Base-by-base conservation (phyloP, 2,797 vertebrate species). In the Scomberomorus guttatus region DNA sequence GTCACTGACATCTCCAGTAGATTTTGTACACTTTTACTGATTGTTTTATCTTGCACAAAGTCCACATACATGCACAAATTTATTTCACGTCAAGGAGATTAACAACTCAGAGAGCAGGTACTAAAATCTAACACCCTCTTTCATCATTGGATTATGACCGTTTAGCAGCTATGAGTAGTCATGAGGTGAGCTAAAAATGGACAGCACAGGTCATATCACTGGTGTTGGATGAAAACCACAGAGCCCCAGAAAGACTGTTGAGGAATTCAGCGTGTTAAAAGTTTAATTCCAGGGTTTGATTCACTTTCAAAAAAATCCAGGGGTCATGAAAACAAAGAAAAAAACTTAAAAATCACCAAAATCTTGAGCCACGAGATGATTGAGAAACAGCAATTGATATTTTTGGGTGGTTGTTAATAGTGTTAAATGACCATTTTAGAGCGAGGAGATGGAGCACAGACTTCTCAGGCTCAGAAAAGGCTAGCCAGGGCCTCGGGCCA, bases 381-480 rank as follows among this genome's bases (percentile, higher is more conserved):
- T 54, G n/a, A 15, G 22, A 67, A 69, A 56, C 10, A 2, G 18
- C 27, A 17, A 8, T 42, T 58, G 27, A 64, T 57, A 60, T 56
- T 77, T 81, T 18, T 69, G 27, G 9, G 4, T 50, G 64, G 2
- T n/a, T 78, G 32, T 48, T 8, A 20, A 62, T 66, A 7, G 62
- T 42, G 46, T 64, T 64, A 29, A 14, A 6, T 37, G 24, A 57
- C 48, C 61, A 61, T 58, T 79, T 85, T 57, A 20, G 4, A 61
- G 50, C 17, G 3, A 27, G 55, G 59, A 29, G 56, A 22, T 18
- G 37, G 25, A 37, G 70, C 55, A 22, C 34, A 63, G 67, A 65
- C 25, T 48, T 60, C 37, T 67, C 59, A 44, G 68, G 34, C 22
- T 80, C 73, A 70, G 64, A 72, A 75, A 78, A 84, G 72, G 56